Base-by-base conservation (phyloP, 53 echinoderm and acorn worm species). In the Holothuria leucospilota region DNA sequence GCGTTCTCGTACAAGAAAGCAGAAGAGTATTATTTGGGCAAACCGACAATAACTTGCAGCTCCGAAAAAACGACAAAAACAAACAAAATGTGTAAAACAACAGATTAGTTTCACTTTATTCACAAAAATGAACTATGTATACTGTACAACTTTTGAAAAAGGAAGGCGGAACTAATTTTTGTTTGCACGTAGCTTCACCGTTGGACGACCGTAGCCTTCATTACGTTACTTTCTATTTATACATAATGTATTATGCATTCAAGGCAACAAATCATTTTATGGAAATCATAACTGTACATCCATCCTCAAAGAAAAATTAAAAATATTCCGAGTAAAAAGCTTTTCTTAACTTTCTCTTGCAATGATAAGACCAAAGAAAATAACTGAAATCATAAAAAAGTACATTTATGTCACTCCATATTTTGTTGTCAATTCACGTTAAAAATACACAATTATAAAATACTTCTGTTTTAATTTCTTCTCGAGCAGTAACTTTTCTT, bases 21-120 rank as follows among this genome's bases (percentile, higher is more conserved):
- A 34, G 3, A 34, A 3, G 34, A 34, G 3, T 34, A 3, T 18
- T 56, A 15, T 4, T 16, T 18, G 18, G 56, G 5, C 1, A 56
- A 0, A 56, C 15, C 18, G 4, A 16, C 56, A 18, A 56, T 13
- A 56, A 15, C 0, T 7, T 56, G 18, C 56, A 16, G 2, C 18
- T 18, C 56, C 18, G 18, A 23, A 46, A 70, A 41, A 38, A 72
- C 20, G 5, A 72, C 46, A 72, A 68, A 42, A 41, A 39, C 46
- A 21, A 41, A 41, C 16, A 39, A 30, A 8, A n/a, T 41, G 20
- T 72, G 72, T 72, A 72, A 72, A 72, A 72, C 72, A 72, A 72
- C 72, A 72, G 72, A 42, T 72, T 72, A 72, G 39, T 72, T 42
- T 72, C 72, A 72, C 72, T 72, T 39, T 72, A 72, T 72, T 72